A percentile compares a stretch with the other conserved stretches of the same genome.
phyloP scores from a whole-genome alignment of 2,113 vertebrate species.

The Proteles cristata region DNA sequence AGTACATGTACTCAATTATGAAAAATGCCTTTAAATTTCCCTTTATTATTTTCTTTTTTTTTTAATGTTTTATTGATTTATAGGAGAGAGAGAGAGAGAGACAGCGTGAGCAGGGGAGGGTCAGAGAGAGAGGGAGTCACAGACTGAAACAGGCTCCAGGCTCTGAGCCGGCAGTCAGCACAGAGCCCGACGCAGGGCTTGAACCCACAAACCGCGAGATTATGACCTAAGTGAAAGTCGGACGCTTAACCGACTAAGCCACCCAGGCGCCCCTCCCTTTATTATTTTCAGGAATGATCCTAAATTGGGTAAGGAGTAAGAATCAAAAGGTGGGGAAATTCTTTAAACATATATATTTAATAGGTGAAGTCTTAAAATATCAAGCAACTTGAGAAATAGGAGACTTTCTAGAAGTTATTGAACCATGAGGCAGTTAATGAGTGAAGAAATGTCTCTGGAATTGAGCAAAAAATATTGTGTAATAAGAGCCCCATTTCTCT shows the following conservation, averaged over 20 bases:
- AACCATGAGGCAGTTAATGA: conserved; percentile 49
- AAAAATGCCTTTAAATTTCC: conserved; percentile 11
- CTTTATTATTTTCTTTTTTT: conserved; percentile 26
- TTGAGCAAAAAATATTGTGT: background rate
- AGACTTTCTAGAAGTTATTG: conserved; percentile 55
- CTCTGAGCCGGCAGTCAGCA: too few relatives aligned
- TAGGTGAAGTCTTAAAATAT: conserved; percentile 25
- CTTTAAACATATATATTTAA: conserved; percentile 31
- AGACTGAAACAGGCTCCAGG: too few relatives aligned
- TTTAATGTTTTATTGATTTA: too few relatives aligned
- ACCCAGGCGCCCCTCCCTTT: background rate
- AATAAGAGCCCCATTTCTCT: background rate
- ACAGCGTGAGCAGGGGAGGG: too few relatives aligned
- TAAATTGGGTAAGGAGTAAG: background rate
- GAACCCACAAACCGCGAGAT: too few relatives aligned
- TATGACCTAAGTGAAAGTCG: too few relatives aligned
- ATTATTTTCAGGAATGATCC: conserved; percentile 35
- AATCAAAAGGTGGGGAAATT: conserved; percentile 32
- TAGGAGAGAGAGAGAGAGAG: too few relatives aligned
- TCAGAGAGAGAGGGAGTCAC: too few relatives aligned
- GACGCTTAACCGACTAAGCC: too few relatives aligned
- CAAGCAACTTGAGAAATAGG: conserved; percentile 8
- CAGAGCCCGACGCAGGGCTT: too few relatives aligned
- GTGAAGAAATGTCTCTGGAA: conserved; percentile 51
- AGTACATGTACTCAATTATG: background rate